These are phyloP conservation scores for Heterodera carotae DNA, from an alignment of 1,140 invertebrate species.

Conservation along the genomic window DNA sequence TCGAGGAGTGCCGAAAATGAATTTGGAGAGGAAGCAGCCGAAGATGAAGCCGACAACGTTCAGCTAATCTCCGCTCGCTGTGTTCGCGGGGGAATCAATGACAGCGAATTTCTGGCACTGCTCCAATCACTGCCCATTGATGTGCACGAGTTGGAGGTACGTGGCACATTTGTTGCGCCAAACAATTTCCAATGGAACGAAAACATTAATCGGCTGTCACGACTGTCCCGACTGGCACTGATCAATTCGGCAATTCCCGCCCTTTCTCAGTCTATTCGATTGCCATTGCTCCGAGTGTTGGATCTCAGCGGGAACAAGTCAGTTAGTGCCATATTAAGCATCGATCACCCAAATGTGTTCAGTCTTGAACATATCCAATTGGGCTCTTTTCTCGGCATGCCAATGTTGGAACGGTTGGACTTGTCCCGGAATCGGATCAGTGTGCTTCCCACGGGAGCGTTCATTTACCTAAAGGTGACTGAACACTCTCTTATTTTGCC, in stretches of 20 bases:
- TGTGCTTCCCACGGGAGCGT: slow-evolving; percentile 58
- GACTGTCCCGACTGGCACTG: slow-evolving; percentile 45
- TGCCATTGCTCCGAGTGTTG: slow-evolving; percentile 46
- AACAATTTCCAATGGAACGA: slow-evolving; percentile 61
- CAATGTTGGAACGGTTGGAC: slow-evolving; percentile 48
- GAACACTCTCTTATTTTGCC: no score
- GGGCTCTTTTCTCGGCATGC: slow-evolving; percentile 55
- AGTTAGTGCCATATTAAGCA: not conserved
- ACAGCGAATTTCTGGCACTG: slow-evolving; percentile 53
- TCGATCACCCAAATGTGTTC: not conserved
- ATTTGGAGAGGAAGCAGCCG: slow-evolving; percentile 2
- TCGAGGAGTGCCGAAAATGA: not conserved
- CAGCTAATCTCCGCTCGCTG: slow-evolving; percentile 43
- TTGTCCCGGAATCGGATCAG: slow-evolving; percentile 49
- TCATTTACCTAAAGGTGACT: slow-evolving; percentile 52
- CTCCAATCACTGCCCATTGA: slow-evolving; percentile 48
- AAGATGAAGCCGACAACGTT: slow-evolving; percentile 22
- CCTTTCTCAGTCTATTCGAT: slow-evolving; percentile 47
- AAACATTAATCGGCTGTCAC: slow-evolving; percentile 57
- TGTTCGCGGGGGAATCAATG: slow-evolving; percentile 54
- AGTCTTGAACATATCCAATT: slow-evolving; percentile 51
- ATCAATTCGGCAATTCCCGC: slow-evolving; percentile 57
- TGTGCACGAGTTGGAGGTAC: slow-evolving; percentile 50
- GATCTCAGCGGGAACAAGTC: slow-evolving; percentile 48
- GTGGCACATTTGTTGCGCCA: slow-evolving; percentile 39